A percentile compares a stretch with the other conserved stretches of the same genome.
Conservation (phyloP, 1,140 invertebrate species). For the Hesperophylax magnus region DNA sequence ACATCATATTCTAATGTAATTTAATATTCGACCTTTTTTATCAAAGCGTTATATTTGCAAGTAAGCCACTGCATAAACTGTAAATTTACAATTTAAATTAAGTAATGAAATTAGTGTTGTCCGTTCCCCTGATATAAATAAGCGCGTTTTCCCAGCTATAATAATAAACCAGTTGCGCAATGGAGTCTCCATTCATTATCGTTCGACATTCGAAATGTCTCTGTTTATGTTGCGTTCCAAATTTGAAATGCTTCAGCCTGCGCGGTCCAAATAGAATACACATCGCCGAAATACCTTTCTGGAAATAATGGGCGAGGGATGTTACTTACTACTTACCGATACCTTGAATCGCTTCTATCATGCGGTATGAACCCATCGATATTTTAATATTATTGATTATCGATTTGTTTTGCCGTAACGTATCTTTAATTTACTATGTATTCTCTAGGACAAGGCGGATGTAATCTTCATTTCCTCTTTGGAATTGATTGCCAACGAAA, state of each 20-base stretch:
- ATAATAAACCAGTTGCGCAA: constrained; percentile 15
- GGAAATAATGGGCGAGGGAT: background rate
- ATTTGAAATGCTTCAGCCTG: constrained; percentile 17
- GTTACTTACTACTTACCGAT: background rate
- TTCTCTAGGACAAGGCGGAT: background rate
- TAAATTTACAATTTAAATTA: too few relatives aligned
- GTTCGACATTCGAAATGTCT: constrained; percentile 47
- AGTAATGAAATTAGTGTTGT: too few relatives aligned
- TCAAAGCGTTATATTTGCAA: too few relatives aligned
- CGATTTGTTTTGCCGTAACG: too few relatives aligned
- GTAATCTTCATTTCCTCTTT: constrained; percentile 3
- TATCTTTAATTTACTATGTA: background rate
- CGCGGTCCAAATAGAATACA: background rate
- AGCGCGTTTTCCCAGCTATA: background rate
- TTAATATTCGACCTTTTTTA: too few relatives aligned
- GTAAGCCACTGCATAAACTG: too few relatives aligned
- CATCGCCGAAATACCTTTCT: background rate
- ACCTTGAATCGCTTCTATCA: too few relatives aligned
- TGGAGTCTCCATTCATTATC: constrained; percentile 41
- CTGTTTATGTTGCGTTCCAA: background rate
- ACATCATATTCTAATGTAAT: too few relatives aligned
- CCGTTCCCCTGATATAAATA: too few relatives aligned
- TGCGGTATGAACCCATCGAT: too few relatives aligned
- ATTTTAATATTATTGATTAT: too few relatives aligned
- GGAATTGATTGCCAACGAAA: constrained; percentile 5